Percentiles rank a stretch among this genome's conserved stretches.
Conservation (phyloP, 2,113 vertebrate species). For the Cottus gobio region DNA sequence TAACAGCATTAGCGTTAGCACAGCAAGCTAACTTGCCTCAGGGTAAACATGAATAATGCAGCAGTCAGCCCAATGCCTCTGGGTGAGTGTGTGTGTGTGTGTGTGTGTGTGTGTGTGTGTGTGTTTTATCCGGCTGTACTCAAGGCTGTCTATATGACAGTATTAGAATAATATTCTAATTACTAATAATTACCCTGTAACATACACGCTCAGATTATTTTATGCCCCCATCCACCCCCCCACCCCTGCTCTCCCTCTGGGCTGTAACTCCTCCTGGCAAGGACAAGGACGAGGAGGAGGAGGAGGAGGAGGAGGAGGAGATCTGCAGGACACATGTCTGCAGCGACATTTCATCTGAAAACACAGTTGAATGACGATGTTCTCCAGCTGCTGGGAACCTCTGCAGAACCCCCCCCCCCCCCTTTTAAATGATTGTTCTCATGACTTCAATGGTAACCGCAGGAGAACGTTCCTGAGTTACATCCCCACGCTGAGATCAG, state of each 20-base stretch:
- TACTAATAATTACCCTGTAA: slow-evolving; percentile 71
- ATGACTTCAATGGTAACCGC: too few species aligned
- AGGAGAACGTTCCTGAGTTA: background rate
- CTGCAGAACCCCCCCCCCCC: background rate
- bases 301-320: slow-evolving; percentile 1
- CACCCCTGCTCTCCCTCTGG: background rate
- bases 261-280: slow-evolving; percentile 37
- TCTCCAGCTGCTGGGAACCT: background rate
- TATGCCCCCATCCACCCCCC: background rate
- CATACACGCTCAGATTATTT: slow-evolving; percentile 53
- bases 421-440: background rate
- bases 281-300: slow-evolving; percentile 17
- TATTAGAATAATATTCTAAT: slow-evolving; percentile 87
- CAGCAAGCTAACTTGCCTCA: slow-evolving; percentile 91
- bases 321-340: slow-evolving; percentile 29
- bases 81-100: slow-evolving; percentile 78
- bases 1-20: slow-evolving; percentile 91
- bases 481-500: background rate
- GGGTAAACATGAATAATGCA: slow-evolving; percentile 91
- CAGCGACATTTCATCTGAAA: slow-evolving; percentile 4
- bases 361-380: background rate
- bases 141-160: slow-evolving; percentile 77
- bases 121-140: slow-evolving; percentile 76
- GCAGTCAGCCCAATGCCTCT: slow-evolving; percentile 51
- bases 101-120: slow-evolving; percentile 74